A percentile compares a stretch with the other conserved stretches of the same genome.
These are phyloP conservation scores for Phortica okadai DNA, from an alignment of 2,888 invertebrate species.

Conservation along the genomic window DNA sequence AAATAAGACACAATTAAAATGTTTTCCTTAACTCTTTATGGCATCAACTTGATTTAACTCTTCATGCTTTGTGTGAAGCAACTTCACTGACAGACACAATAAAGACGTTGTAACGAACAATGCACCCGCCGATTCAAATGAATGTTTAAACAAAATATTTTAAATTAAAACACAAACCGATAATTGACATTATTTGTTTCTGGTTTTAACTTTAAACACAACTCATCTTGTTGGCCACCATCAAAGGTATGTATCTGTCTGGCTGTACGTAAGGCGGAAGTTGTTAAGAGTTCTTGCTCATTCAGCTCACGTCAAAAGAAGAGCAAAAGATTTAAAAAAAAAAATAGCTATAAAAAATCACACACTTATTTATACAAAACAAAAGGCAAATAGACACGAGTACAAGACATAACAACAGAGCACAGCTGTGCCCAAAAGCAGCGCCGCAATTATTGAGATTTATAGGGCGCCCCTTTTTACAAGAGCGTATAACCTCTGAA, in stretches of 20 bases:
- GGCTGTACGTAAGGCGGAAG: constrained; percentile 16
- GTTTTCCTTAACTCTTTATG: too few relatives aligned
- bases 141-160: too few relatives aligned
- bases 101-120: too few relatives aligned
- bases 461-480: constrained; percentile 32
- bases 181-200: too few relatives aligned
- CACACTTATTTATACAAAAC: constrained; percentile 23
- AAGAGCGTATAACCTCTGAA: constrained; percentile 4
- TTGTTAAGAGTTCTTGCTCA: constrained; percentile 27
- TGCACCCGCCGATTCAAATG: too few relatives aligned
- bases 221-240: background rate
- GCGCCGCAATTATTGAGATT: constrained; percentile 34
- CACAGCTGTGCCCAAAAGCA: constrained; percentile 34
- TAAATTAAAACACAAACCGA: too few relatives aligned
- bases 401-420: constrained; percentile 30
- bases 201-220: too few relatives aligned
- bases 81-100: too few relatives aligned
- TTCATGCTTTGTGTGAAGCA: too few relatives aligned
- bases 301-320: too few relatives aligned
- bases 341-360: background rate
- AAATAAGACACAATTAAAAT: too few relatives aligned
- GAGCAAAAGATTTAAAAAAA: background rate
- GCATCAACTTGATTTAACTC: too few relatives aligned
- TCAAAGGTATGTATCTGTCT: constrained; percentile 15
- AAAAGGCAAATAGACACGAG: background rate